Conservation (phyloP, 1,140 invertebrate species). For the Zelostemma sp. region DNA sequence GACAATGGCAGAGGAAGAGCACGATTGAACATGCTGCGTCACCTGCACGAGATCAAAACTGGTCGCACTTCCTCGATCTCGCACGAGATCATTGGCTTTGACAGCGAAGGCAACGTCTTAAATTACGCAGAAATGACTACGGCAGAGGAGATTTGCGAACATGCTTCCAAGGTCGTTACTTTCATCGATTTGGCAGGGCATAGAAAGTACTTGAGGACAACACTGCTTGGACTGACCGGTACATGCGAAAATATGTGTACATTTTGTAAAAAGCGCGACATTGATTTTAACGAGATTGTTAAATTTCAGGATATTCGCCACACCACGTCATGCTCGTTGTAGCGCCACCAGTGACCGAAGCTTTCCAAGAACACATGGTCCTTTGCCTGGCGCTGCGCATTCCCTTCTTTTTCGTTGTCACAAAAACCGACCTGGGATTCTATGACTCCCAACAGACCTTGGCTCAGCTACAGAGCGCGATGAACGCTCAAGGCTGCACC, state of each 20-base stretch:
- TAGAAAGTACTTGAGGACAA: constrained; percentile 95
- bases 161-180: constrained; percentile 91
- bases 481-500: constrained; percentile 76
- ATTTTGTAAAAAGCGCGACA: too few species aligned
- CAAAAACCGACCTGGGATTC: constrained; percentile 87
- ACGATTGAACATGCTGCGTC: constrained; percentile 94
- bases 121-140: constrained; percentile 93
- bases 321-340: constrained; percentile 96
- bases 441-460: constrained; percentile 69
- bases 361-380: constrained; percentile 83
- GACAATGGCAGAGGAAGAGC: constrained; percentile 97
- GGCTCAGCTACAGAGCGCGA: constrained; percentile 74
- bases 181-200: constrained; percentile 98
- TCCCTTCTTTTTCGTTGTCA: constrained; percentile 91
- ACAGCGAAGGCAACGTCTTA: constrained; percentile 75
- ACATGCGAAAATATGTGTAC: too few species aligned
- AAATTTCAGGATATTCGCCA: constrained; percentile 83
- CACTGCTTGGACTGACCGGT: constrained; percentile 89
- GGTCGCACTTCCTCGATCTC: constrained; percentile 97
- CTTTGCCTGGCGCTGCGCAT: constrained; percentile 87
- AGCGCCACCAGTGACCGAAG: constrained; percentile 66
- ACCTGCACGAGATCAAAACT: constrained; percentile 96
- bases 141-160: constrained; percentile 94
- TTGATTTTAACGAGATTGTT: too few species aligned
- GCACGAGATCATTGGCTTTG: constrained; percentile 96